These are phyloP conservation scores for Melipona bicolor DNA, from an alignment of 2,888 invertebrate genomes.

Conservation along the genomic window DNA sequence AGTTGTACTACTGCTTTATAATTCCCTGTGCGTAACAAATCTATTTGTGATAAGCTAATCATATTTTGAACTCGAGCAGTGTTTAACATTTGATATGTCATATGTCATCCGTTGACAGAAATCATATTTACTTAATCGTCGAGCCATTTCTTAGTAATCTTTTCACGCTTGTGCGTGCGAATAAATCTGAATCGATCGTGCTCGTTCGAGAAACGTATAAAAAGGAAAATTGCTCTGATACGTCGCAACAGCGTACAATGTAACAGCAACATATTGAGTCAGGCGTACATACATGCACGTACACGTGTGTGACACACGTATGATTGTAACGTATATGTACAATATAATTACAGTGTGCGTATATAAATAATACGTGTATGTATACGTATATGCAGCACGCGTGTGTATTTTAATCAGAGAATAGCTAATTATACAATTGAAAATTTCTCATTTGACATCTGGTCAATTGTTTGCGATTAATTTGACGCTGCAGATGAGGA, in stretches of 20 bases:
- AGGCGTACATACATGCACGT: not conserved
- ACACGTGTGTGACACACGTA: not conserved
- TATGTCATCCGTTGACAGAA: not conserved
- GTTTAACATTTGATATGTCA: not conserved
- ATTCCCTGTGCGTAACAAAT: not conserved
- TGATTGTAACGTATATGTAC: not conserved
- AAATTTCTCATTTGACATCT: conserved; percentile 6
- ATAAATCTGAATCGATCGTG: not conserved
- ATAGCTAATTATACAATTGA: not conserved
- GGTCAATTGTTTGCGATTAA: conserved; percentile 38
- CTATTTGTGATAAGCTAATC: conserved; percentile 2
- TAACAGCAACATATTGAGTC: conserved; percentile 15
- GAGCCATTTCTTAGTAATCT: not conserved
- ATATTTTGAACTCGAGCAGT: not conserved
- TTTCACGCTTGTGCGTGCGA: not conserved
- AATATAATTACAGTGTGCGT: not conserved
- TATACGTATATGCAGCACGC: not conserved
- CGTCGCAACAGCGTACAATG: conserved; percentile 19
- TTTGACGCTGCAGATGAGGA: conserved; percentile 26
- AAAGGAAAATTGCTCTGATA: conserved; percentile 11
- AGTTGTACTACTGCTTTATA: not conserved
- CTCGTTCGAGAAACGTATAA: not conserved
- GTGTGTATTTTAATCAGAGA: not conserved
- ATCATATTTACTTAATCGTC: not conserved
- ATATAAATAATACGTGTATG: not conserved